These are phyloP conservation scores for Adelphocoris suturalis DNA, from an alignment of 2,888 invertebrate species.

Conservation along the genomic window DNA sequence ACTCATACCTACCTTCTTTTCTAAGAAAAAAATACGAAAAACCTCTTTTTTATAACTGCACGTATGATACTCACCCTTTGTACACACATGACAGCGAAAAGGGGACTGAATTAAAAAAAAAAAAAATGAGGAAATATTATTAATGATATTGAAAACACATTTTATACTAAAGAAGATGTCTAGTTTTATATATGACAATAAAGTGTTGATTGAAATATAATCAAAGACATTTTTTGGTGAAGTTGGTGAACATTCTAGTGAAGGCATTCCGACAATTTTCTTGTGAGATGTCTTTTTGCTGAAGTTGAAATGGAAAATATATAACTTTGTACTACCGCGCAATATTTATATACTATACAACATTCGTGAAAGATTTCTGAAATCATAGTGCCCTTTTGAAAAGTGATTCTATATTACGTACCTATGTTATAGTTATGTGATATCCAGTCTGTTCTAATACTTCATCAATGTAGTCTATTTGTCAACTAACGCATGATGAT, in stretches of 20 bases:
- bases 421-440: slow-evolving; percentile 26
- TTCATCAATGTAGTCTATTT: slow-evolving; percentile 35
- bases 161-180: slow-evolving; percentile 63
- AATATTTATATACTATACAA: slow-evolving; percentile 9
- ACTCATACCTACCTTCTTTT: slow-evolving; percentile 4
- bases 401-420: slow-evolving; percentile 66
- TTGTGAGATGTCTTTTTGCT: slow-evolving; percentile 19
- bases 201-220: slow-evolving; percentile 39
- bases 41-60: slow-evolving; percentile 52
- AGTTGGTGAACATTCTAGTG: neutral
- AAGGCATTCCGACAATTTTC: neutral
- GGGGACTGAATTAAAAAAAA: slow-evolving; percentile 63
- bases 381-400: slow-evolving; percentile 68
- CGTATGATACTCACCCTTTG: slow-evolving; percentile 33
- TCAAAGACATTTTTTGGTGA: slow-evolving; percentile 30
- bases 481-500: neutral
- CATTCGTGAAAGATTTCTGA: slow-evolving; percentile 33
- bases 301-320: slow-evolving; percentile 22
- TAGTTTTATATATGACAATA: slow-evolving; percentile 70
- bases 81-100: slow-evolving; percentile 55
- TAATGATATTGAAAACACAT: slow-evolving; percentile 28
- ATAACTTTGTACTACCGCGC: slow-evolving; percentile 30
- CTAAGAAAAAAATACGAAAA: slow-evolving; percentile 36
- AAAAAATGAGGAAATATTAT: neutral
- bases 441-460: slow-evolving; percentile 25